Conservation (phyloP, 2,888 invertebrate genomes). For the Spodoptera littoralis region DNA sequence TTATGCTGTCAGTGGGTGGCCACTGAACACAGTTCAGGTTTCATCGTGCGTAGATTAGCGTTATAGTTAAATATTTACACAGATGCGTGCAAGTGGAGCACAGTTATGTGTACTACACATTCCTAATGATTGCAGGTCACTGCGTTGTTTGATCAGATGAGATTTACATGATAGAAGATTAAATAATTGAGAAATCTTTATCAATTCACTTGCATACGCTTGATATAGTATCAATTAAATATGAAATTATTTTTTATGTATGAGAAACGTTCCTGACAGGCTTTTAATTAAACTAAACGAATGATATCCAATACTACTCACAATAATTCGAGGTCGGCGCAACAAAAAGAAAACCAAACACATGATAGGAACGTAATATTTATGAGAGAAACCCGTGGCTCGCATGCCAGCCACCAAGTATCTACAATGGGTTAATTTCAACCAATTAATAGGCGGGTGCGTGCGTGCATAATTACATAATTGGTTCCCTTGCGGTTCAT, state of each 20-base stretch:
- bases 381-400: constrained; percentile 36
- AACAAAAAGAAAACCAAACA: constrained; percentile 19
- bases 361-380: constrained; percentile 28
- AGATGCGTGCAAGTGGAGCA: constrained; percentile 9
- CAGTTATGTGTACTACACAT: not conserved
- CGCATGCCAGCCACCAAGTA: constrained; percentile 29
- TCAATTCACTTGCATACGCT: too few species aligned
- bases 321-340: not conserved
- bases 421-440: constrained; percentile 44
- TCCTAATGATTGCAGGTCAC: constrained; percentile 4
- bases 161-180: too few species aligned
- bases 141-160: too few species aligned
- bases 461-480: constrained; percentile 53
- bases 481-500: constrained; percentile 52
- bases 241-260: too few species aligned
- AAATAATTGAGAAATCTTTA: too few species aligned
- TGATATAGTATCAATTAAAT: too few species aligned
- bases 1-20: not conserved
- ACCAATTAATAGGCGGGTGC: constrained; percentile 49
- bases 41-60: not conserved
- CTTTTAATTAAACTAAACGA: too few species aligned
- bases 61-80: constrained; percentile 24
- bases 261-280: too few species aligned
- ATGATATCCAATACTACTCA: too few species aligned
- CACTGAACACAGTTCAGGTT: not conserved